Evolutionary conservation across 2,888 invertebrate species (phyloP), one percentile per base, ranked within the genome.

Genomic region (Acrobasis repandana): DNA sequence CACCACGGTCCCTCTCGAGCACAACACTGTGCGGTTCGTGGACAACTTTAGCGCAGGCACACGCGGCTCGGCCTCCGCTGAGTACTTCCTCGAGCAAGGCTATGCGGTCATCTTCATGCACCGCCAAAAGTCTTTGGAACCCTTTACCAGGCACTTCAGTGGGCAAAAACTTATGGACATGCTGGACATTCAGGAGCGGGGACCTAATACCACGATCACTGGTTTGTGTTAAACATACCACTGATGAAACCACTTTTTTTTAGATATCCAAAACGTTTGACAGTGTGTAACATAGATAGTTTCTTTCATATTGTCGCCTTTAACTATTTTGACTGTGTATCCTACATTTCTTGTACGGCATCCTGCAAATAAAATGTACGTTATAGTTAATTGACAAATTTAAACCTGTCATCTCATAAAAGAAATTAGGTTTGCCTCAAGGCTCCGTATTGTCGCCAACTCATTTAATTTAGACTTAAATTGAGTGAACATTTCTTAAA

Each of bases 21-120:
- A 98, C 83, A 97, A 98, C 82, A 98, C 99, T 0, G 99, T 99
- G 0, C 94, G 99, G 58, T 99, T 97, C 88, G 98, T 99, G 61
- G 99, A 99, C 86, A 99, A 99, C 93, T 99, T 99, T 88, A 99
- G 99, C 85, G 97, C 98, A 16, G 99, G 99, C 52, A 98, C 96
- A 0, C 94, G 99, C 68, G 99, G 99, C 20, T 95, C 99, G 0
- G 95, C 97, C 0, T 99, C 99, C 0, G 96, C 99, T 0, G 99
- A 99, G 93, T 97, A 98, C 83, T 99, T 99, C 89, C 93, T 99
- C 48, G 95, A 96, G 69, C 89, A 90, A 47, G 91, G 89, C 3
- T 99, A 98, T 86, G 96, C 96, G 47, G 99, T 99, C 59, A 96
- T 99, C 79, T 99, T 99, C 90, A 94, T 99, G 93, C 95, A 98